A percentile compares a stretch with the other conserved stretches of the same genome.
Conservation (phyloP, 2,113 vertebrate species). For the Empidonax traillii region DNA sequence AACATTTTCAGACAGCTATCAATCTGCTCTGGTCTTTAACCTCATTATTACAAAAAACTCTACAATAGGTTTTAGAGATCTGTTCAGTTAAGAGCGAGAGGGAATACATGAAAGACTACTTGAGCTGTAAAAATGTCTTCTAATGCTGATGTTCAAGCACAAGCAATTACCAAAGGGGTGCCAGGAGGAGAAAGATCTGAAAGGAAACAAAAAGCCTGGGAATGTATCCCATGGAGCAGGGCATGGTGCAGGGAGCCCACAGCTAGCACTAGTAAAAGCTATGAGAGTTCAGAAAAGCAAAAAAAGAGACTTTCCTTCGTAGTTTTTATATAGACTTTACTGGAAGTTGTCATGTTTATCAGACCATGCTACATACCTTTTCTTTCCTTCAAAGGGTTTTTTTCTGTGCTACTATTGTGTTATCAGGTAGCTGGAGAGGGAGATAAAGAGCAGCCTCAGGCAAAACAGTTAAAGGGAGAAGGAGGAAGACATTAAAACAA, state of each 20-base stretch:
- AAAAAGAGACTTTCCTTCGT: not conserved
- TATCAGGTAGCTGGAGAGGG: not conserved
- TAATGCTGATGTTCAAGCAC: not conserved
- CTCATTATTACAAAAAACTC: not conserved
- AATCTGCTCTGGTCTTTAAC: not conserved
- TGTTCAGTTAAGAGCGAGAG: not conserved
- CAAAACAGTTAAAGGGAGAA: not conserved
- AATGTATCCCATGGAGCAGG: not conserved
- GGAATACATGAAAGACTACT: not conserved
- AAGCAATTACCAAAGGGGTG: not conserved
- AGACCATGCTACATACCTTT: not conserved
- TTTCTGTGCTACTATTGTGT: not conserved
- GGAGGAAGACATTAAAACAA: not conserved
- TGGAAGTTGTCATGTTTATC: not conserved
- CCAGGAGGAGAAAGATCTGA: not conserved
- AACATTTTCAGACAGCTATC: not conserved
- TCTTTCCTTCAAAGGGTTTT: not conserved
- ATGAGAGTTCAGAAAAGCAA: not conserved
- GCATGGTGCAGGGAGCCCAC: not conserved
- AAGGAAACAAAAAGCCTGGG: not conserved
- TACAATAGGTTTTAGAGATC: not conserved
- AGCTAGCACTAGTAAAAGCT: not conserved
- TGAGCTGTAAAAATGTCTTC: not conserved
- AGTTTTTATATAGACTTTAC: not conserved
- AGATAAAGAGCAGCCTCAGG: not conserved